Base-by-base conservation (phyloP, 2,113 vertebrate species). In the Coptodon bakossiorum region DNA sequence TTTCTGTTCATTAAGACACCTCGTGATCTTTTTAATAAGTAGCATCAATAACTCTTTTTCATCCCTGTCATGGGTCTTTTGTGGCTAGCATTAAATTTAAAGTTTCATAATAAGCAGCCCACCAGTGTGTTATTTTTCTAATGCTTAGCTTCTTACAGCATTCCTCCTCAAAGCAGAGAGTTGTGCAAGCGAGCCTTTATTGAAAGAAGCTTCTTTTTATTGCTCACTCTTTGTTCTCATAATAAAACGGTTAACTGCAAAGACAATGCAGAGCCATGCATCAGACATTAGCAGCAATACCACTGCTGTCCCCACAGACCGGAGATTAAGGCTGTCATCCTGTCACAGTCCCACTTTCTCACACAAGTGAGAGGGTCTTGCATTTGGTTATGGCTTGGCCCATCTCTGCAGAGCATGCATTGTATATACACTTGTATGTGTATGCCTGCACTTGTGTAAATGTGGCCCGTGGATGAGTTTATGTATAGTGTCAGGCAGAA, bases 191-290 rank as follows among this genome's bases (percentile, higher is more conserved):
- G 4, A 68, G 73, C 50, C 29, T 90, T 90, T 91, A 90, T 90
- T 91, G 82, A 89, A 76, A 53, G 82, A 90, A 85, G 86, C 92
- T 92, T 90, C 79, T 85, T 87, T 92, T 91, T 87, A 89, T 89
- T 90, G 90, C 53, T 45, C 43, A 34, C 54, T 86, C 91, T 93
- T 92, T 93, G 93, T 94, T 94, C 91, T 89, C 87, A 86, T 93
- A 84, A 93, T 92, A 89, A 91, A 94, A 93, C 83, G 8, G 71
- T 90, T 91, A 84, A 91, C 76, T 89, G 86, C 88, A 84, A 88
- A 88, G 89, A 92, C 84, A 83, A 90, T 71, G 86, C 88, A 81
- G 89, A 90, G 86, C 86, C 90, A 61, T 76, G 86, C 89, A 87
- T 91, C 91, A 92, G 81, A 89, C 86, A 45, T 81, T 50, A 90